phyloP scores from a whole-genome alignment of 1,140 invertebrate genomes.

The Macrobrachium nipponense region DNA sequence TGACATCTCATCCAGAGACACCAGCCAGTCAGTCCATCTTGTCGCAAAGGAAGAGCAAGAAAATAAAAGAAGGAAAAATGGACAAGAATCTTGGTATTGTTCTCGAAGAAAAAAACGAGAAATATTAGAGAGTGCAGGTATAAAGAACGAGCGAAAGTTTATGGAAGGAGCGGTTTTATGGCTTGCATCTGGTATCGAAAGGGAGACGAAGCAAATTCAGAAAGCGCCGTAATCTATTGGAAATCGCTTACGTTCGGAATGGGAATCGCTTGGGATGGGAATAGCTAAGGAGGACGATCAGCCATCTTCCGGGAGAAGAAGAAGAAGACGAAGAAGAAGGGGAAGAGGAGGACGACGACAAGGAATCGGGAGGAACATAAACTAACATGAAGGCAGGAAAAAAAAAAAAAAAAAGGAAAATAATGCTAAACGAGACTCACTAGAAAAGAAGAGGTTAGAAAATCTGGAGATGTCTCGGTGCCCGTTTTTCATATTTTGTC shows the following conservation, averaged over 20 bases:
- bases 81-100: too few species aligned
- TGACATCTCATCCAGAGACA: too few species aligned
- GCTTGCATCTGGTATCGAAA: neutral
- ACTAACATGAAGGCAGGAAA: neutral
- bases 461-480: neutral
- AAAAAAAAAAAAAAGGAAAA: neutral
- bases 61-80: neutral
- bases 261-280: constrained; percentile 53
- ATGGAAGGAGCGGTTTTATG: neutral
- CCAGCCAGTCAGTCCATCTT: too few species aligned
- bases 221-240: constrained; percentile 51
- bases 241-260: constrained; percentile 52
- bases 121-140: neutral
- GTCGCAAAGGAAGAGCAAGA: neutral
- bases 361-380: neutral
- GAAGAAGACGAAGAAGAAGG: neutral
- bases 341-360: neutral
- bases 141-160: neutral
- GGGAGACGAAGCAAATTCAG: constrained; percentile 57
- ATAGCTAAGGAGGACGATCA: constrained; percentile 56
- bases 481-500: too few species aligned
- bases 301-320: constrained; percentile 48
- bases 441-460: neutral
- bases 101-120: neutral
- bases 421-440: neutral